phyloP scores from a whole-genome alignment of 2,797 vertebrate genomes.

The Enteromius thamalakanensis region DNA sequence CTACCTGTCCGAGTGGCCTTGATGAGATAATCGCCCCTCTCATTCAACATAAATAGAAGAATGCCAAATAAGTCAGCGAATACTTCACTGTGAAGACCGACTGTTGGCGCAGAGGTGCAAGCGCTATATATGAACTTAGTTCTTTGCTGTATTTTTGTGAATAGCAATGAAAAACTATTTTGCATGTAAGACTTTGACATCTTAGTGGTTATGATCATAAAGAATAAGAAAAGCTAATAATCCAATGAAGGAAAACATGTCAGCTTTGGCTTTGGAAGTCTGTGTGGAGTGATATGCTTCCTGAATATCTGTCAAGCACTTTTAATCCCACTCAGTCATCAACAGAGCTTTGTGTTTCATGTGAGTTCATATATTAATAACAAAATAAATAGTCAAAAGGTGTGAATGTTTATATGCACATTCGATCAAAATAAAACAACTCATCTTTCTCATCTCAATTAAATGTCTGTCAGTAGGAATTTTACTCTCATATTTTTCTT shows the following conservation, averaged over 20 bases:
- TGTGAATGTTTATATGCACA: slow-evolving; percentile 37
- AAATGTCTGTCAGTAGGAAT: slow-evolving; percentile 97
- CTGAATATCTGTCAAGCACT: slow-evolving; percentile 93
- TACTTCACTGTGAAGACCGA: slow-evolving; percentile 23
- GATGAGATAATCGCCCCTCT: slow-evolving; percentile 63
- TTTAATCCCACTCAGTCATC: slow-evolving; percentile 83
- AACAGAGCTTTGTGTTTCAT: slow-evolving; percentile 75
- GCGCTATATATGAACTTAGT: background rate
- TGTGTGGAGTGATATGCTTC: slow-evolving; percentile 76
- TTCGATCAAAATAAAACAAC: slow-evolving; percentile 56
- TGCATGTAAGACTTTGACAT: background rate
- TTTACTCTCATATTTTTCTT: slow-evolving; percentile 95
- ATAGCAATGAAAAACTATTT: background rate
- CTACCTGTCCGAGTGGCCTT: slow-evolving; percentile 64
- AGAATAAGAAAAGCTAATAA: slow-evolving; percentile 80
- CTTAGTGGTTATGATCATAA: slow-evolving; percentile 25
- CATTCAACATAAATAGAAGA: slow-evolving; percentile 48
- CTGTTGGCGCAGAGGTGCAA: background rate
- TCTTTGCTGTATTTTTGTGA: slow-evolving; percentile 29
- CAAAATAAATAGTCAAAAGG: slow-evolving; percentile 57
- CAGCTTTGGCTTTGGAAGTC: slow-evolving; percentile 76
- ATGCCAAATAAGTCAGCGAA: slow-evolving; percentile 39
- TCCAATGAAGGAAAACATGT: slow-evolving; percentile 73
- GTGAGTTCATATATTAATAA: slow-evolving; percentile 57
- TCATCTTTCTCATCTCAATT: slow-evolving; percentile 74